phyloP scores from a whole-genome alignment of 2,797 vertebrate genomes.

The Etheostoma perlongum region DNA sequence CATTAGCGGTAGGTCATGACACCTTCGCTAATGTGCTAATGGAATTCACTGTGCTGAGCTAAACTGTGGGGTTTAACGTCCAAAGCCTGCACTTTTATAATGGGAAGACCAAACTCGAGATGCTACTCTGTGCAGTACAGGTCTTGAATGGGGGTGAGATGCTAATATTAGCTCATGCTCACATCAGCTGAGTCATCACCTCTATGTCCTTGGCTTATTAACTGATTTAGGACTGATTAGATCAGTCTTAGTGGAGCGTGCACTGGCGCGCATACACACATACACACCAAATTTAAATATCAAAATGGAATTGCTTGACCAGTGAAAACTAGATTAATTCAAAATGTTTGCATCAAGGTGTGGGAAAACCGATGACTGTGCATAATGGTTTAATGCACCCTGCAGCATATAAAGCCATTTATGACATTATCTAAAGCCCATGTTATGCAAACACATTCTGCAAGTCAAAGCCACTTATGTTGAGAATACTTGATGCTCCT shows the following conservation, averaged over 20 bases:
- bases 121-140: slow-evolving; percentile 46
- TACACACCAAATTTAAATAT: slow-evolving; percentile 77
- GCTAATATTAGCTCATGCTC: slow-evolving; percentile 83
- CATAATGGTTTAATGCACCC: slow-evolving; percentile 80
- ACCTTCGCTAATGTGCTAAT: slow-evolving; percentile 77
- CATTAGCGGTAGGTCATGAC: slow-evolving; percentile 75
- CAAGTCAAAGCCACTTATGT: slow-evolving; percentile 80
- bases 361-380: slow-evolving; percentile 75
- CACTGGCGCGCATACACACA: slow-evolving; percentile 47
- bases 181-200: slow-evolving; percentile 86
- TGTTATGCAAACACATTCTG: slow-evolving; percentile 82
- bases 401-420: slow-evolving; percentile 81
- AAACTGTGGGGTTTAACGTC: slow-evolving; percentile 67
- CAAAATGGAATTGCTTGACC: slow-evolving; percentile 82
- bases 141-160: slow-evolving; percentile 61
- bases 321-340: slow-evolving; percentile 82
- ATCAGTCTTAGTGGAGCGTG: slow-evolving; percentile 68
- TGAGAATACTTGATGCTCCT: slow-evolving; percentile 66
- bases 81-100: slow-evolving; percentile 61
- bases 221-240: slow-evolving; percentile 83
- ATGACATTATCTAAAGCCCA: slow-evolving; percentile 83
- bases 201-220: slow-evolving; percentile 86
- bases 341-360: slow-evolving; percentile 79
- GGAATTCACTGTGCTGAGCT: slow-evolving; percentile 66
- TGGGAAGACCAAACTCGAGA: slow-evolving; percentile 48